These are phyloP conservation scores for Rhizoglyphus robini DNA, from an alignment of 1,140 invertebrate species.

Conservation along the genomic window DNA sequence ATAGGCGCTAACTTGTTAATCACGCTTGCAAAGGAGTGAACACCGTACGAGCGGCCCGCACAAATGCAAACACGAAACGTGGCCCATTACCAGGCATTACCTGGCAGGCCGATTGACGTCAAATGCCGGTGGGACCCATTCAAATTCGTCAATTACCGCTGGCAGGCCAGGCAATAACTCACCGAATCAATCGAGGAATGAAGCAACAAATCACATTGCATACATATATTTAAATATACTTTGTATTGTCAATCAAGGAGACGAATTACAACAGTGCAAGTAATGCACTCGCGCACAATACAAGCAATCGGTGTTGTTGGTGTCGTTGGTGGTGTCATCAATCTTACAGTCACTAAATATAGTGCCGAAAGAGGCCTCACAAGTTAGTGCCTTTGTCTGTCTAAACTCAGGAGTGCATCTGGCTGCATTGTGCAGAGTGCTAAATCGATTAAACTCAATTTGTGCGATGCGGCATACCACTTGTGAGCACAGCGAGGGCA, in stretches of 20 bases:
- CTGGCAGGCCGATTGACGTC: not conserved
- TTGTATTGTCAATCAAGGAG: too few relatives aligned
- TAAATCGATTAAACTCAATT: not conserved
- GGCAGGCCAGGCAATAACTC: too few relatives aligned
- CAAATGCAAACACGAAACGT: not conserved
- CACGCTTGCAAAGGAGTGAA: not conserved
- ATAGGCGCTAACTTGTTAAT: not conserved
- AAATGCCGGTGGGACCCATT: not conserved
- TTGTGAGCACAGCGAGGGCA: not conserved
- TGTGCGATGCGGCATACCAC: not conserved
- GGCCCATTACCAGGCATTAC: not conserved
- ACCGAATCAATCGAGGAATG: too few relatives aligned
- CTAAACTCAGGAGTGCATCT: not conserved
- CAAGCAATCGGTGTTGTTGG: not conserved
- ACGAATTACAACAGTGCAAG: too few relatives aligned
- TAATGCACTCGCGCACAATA: not conserved
- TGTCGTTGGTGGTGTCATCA: conserved; percentile 4
- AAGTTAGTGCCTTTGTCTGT: not conserved
- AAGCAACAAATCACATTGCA: too few relatives aligned
- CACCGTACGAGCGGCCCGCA: not conserved
- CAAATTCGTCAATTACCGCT: not conserved
- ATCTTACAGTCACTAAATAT: not conserved
- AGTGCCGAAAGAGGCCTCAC: not conserved
- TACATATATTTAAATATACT: too few relatives aligned
- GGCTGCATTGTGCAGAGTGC: not conserved